A percentile compares a stretch with the other conserved stretches of the same genome.
phyloP scores from a whole-genome alignment of 2,888 invertebrate species.

The Tetranychus truncatus region DNA sequence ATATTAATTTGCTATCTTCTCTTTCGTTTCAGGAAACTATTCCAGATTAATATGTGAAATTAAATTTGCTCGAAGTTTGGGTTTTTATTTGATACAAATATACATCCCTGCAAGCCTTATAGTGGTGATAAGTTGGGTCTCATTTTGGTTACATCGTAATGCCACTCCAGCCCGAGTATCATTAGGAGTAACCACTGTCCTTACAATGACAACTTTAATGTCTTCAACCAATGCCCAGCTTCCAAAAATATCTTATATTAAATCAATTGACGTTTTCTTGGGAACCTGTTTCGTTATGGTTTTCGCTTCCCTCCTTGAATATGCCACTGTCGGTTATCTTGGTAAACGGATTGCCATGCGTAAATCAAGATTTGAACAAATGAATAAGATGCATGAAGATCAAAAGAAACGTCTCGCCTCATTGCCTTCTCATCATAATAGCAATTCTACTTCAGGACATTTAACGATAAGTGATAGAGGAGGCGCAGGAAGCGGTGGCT shows the following conservation, averaged over 20 bases:
- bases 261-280: constrained; percentile 34
- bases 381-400: constrained; percentile 27
- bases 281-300: constrained; percentile 39
- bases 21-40: constrained; percentile 38
- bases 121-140: constrained; percentile 29
- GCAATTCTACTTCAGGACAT: background rate
- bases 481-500: background rate
- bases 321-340: constrained; percentile 28
- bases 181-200: constrained; percentile 29
- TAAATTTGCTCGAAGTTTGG: constrained; percentile 32
- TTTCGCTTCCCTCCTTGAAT: constrained; percentile 35
- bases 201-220: constrained; percentile 40
- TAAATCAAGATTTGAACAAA: constrained; percentile 26
- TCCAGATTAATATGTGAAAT: constrained; percentile 31
- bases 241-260: constrained; percentile 36
- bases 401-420: constrained; percentile 24
- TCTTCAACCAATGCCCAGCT: constrained; percentile 31
- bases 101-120: constrained; percentile 31
- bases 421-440: background rate
- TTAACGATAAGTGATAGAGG: background rate
- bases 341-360: constrained; percentile 28
- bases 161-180: constrained; percentile 29
- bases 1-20: background rate
- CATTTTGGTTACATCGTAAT: constrained; percentile 28
- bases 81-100: constrained; percentile 34